Evolutionary conservation across 2,113 vertebrate genomes (phyloP), one percentile per base, ranked within the genome.

Genomic region (Entomyzon cyanotis): DNA sequence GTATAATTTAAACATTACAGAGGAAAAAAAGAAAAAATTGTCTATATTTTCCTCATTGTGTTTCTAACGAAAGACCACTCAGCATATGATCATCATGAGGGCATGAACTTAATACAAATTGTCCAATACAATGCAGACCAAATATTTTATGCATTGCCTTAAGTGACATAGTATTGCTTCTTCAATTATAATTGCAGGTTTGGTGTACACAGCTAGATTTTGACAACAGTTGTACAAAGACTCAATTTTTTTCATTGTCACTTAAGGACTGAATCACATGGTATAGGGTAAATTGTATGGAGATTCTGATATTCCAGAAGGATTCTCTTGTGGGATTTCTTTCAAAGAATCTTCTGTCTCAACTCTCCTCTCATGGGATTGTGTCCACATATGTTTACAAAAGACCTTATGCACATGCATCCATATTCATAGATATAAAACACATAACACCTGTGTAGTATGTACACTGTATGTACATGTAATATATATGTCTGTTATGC

Each of bases 211-310:
- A 62, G 37, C 1, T 42, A 49, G 22, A n/a, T 78, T 93, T 92
- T 91, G 33, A 56, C 21, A 77, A 41, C 21, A 8, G 12, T 35
- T 59, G 7, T 53, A 64, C 9, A 81, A 65, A 64, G 3, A 11
- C 10, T 35, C 1, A 4, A 1, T 35, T 68, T 19, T 75, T 91
- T 86, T 68, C 17, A 6, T n/a, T 86, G 17, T 65, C 17, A 70
- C 4, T 3, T 53, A 53, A 49, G 1, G 7, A 17, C 7, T 49
- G 55, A 70, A 11, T 56, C 30, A 44, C 1, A 2, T 11, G 7
- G 5, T 52, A 30, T 14, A 21, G 7, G 3, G 2, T 37, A 39
- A 75, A 75, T 67, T 18, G 3, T 27, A 47, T 47, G 14, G 10
- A 77, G 4, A 11, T 62, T 62, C n/a, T 56, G 22, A 74, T 1